Evolutionary conservation across 2,797 vertebrate species (phyloP).

Genomic region (Chelonia mydas): DNA sequence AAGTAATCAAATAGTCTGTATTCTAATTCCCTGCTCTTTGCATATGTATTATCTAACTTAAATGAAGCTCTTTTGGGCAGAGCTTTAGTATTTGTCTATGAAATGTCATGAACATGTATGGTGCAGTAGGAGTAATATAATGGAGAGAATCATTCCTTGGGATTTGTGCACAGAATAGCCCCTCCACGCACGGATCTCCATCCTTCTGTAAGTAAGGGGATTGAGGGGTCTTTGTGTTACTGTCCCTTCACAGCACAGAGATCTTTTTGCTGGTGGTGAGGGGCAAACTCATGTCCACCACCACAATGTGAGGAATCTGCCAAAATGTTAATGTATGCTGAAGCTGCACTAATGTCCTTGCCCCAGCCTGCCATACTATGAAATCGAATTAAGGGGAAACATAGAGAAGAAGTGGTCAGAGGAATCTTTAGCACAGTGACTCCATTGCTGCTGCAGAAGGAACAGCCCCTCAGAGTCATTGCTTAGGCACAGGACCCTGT

Average conservation of each 20-base stretch:
- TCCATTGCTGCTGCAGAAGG: neutral
- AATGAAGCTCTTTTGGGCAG: too few relatives aligned
- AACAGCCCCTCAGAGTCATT: neutral
- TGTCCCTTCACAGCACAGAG: neutral
- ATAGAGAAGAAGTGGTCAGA: rapidly evolving
- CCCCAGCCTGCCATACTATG: neutral
- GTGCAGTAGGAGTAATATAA: neutral
- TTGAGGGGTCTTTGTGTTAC: neutral
- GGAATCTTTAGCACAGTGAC: rapidly evolving
- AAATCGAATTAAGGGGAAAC: rapidly evolving
- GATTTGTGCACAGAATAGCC: neutral
- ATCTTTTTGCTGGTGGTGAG: neutral
- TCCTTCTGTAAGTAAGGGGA: neutral
- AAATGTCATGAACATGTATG: too few relatives aligned
- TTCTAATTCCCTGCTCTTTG: neutral
- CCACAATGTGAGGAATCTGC: neutral
- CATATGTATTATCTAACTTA: neutral
- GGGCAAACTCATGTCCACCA: neutral
- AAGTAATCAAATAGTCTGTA: neutral
- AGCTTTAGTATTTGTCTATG: too few relatives aligned
- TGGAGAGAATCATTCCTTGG: neutral
- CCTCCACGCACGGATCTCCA: neutral
- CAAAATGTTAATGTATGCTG: rapidly evolving
- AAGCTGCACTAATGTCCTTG: neutral
- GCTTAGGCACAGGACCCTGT: neutral